Base-by-base conservation (phyloP, 1,140 invertebrate genomes). In the Gryllus bimaculatus region DNA sequence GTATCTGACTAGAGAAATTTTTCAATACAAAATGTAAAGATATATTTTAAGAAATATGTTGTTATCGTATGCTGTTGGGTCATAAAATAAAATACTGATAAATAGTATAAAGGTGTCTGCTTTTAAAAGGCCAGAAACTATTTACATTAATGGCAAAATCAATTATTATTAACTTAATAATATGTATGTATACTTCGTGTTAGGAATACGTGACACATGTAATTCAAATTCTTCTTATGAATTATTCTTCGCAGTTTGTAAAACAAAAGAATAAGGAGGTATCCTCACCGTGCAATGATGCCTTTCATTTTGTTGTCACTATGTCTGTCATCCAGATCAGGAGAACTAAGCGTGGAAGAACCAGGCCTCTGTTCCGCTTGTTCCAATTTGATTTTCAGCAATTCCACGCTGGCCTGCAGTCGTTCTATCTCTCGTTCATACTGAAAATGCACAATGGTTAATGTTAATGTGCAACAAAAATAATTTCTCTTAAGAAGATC, bases 391-490 rank as follows among this genome's bases (percentile, higher is more conserved):
- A 90, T 87, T 4, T 93, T 90, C 79, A 94, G 84, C 82, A 91
- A 86, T 83, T 94, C 93, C 81, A 94, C 91, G 80, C 91, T 93
- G 83, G 90, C 89, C 84, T 93, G 92, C 84, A 94, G 86, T 85
- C 92, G 88, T 86, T 93, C 90, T 82, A 94, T 94, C 88, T 94
- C 92, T 80, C 92, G 90, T 86, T 94, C 92, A 82, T 90, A 90
- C 87, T 90, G 85, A 48, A 83, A 82, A 78, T 73, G 81, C 74
- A 73, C 12, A 8, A 79, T 0, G 20, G 18, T n/a, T 7, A 21
- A 20, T 18, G 10, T 78, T 73, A 79, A 39, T 39, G 26, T 39
- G 26, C 26, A 39, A 54, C 49, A 54, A 54, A 54, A 2, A 18
- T 66, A 3, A 18, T 66, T 10, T 13, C 10, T 66, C 18, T 66